Evolutionary conservation across 2,888 invertebrate species (phyloP), one percentile per base, ranked within the genome.

Genomic region (Tribolium freemani): DNA sequence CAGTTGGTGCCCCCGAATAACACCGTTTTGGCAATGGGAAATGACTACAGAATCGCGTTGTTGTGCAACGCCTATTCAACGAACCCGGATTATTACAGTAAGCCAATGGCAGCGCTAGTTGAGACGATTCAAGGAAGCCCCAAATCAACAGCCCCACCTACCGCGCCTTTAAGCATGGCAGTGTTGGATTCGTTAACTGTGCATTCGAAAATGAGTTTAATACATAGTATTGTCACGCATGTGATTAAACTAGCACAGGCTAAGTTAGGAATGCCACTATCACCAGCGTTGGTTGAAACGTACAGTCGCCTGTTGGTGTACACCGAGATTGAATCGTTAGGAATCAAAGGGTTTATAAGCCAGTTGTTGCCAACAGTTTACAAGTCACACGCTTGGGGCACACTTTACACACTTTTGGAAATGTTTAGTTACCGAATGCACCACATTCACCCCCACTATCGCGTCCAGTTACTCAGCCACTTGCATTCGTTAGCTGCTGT

Each of bases 351-450:
- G 63, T 98, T 98, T 85, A 94, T 98, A 78, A 94, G 96, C 93
- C 96, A 97, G 87, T 87, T 98, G 50, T 86, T 98, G 76, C 97
- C 98, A 0, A 94, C 93, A 21, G 97, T 97, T 45, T 96, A 96
- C 84, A 96, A 96, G 85, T 93, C 94, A 9, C 96, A 97, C 80
- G 96, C 96, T 0, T 97, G 97, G 97, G 96, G 96, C 16, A 97
- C 96, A 67, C 88, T 98, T n/a, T 97, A 98, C 84, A 97, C 97
- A 0, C 87, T 98, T 44, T 86, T 98, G 82, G 98, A 98, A 86
- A 98, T 98, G 97, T 97, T 98, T 85, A 96, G 96, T 73, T 97
- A 97, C 85, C 90, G 98, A 53, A 93, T 98, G 87, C 97, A 98
- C 85, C 98, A 98, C 86, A 97, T 98, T 77, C 97, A 97, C 82